Evolutionary conservation across 2,888 invertebrate species (phyloP).

Genomic region (Miltochrista miniata): DNA sequence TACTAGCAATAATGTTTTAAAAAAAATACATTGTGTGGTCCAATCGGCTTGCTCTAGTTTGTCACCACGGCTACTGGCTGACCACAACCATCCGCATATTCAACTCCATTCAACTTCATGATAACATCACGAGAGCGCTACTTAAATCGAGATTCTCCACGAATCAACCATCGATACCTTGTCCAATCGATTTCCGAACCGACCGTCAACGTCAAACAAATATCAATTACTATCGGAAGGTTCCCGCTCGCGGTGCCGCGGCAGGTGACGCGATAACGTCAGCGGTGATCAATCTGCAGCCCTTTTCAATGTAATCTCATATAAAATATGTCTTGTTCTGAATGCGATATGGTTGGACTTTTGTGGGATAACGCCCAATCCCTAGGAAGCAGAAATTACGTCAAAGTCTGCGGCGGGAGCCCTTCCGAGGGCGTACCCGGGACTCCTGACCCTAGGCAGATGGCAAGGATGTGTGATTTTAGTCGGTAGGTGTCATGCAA

Average conservation of each 20-base stretch:
- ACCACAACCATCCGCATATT: background rate
- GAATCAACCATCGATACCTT: constrained; percentile 29
- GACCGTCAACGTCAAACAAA: constrained; percentile 32
- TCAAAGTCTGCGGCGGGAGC: too few relatives aligned
- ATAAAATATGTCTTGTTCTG: constrained; percentile 62
- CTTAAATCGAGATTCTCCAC: constrained; percentile 28
- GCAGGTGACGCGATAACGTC: constrained; percentile 50
- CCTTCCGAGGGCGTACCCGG: too few relatives aligned
- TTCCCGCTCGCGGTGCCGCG: constrained; percentile 14
- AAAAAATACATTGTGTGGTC: too few relatives aligned
- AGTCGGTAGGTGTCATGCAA: too few relatives aligned
- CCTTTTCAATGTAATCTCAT: constrained; percentile 67
- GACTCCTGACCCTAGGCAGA: too few relatives aligned
- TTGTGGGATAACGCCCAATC: too few relatives aligned
- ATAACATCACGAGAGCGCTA: constrained; percentile 17
- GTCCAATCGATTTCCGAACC: constrained; percentile 28
- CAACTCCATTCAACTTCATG: background rate
- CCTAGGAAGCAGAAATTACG: too few relatives aligned
- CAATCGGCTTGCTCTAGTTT: background rate
- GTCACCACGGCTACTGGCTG: background rate
- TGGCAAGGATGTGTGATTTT: too few relatives aligned
- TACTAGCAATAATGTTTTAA: too few relatives aligned
- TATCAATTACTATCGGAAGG: constrained; percentile 40
- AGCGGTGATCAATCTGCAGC: constrained; percentile 56
- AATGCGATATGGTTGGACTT: constrained; percentile 30